Evolutionary conservation across 2,797 vertebrate species (phyloP), one percentile per base, ranked within the genome.

Genomic region (Aythya fuligula): DNA sequence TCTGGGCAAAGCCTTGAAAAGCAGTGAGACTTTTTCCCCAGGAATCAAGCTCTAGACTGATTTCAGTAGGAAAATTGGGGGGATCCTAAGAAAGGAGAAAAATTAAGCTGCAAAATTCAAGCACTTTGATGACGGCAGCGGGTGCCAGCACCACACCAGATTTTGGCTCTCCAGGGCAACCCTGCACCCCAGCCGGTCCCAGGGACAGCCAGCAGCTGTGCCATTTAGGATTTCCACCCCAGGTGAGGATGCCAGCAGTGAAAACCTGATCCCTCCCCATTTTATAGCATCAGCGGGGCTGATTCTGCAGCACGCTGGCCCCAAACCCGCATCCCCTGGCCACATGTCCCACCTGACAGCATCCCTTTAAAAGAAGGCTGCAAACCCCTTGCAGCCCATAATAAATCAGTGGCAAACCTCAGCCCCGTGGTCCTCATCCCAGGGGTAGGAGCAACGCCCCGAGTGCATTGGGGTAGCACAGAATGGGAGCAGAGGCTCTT

Each of bases 271-370:
- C 12, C 8, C 1, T 1, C 5, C 13, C 17, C 13, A 0, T 77
- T 78, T 66, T 20, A 6, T 25, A 1, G 11, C 5, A 5, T 2
- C 2, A 20, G 3, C 1, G 36, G 30, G 14, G 30, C 53, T 30
- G 53, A 72, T n/a, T 21, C 7, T 18, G 66, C 60, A 36, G 9
- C 53, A 16, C 0, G 0, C 11, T 34, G 32, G 28, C 25, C 7
- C 27, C 0, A 1, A 34, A 19, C 47, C 75, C 13, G 0, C 62
- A 28, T 6, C 3, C 15, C 28, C 43, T 0, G 0, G 32, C 19
- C 1, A 0, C 70, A 28, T 4, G 1, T 21, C 58, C 47, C 17
- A 9, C 11, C 13, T 2, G 0, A 5, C 6, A 36, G 11, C 57
- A 38, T 24, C 69, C 51, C 36, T 28, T n/a, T 4, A 8, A 54